A percentile compares a stretch with the other conserved stretches of the same genome.
Evolutionary conservation across 2,888 invertebrate genomes (phyloP).

Genomic region (Acronicta leporina): DNA sequence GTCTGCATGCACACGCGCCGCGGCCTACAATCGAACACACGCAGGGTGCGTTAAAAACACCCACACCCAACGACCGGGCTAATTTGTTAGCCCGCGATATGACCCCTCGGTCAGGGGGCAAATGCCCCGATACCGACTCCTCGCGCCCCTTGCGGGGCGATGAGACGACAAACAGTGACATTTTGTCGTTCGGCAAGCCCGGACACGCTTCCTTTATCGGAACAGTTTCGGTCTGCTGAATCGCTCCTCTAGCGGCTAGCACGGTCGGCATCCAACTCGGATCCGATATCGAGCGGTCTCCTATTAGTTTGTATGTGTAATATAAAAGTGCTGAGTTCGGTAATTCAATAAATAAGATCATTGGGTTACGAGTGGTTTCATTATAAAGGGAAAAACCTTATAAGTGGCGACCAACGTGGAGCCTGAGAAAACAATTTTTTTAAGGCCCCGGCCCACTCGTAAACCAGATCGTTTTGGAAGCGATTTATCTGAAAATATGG

Average conservation of each 20-base stretch:
- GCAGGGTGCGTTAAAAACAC: too few relatives aligned
- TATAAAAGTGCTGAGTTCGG: background rate
- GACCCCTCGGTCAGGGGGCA: too few relatives aligned
- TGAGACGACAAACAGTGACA: too few relatives aligned
- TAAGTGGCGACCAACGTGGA: constrained; percentile 23
- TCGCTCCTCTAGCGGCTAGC: constrained; percentile 1
- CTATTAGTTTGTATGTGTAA: background rate
- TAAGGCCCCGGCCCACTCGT: constrained; percentile 31
- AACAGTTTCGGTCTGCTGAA: constrained; percentile 8
- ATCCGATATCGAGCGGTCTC: constrained; percentile 1
- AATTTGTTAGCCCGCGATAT: too few relatives aligned
- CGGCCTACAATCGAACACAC: too few relatives aligned
- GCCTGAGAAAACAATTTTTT: constrained; percentile 1
- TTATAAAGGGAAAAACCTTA: background rate
- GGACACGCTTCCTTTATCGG: constrained; percentile 1
- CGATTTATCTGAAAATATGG: constrained; percentile 7
- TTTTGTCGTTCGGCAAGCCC: too few relatives aligned
- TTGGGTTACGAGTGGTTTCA: constrained; percentile 10
- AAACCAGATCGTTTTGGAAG: constrained; percentile 12
- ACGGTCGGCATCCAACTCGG: constrained; percentile 6
- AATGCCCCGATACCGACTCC: too few relatives aligned
- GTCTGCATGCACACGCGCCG: too few relatives aligned
- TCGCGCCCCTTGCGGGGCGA: too few relatives aligned
- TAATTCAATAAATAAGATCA: background rate
- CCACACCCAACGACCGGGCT: too few relatives aligned